These are phyloP conservation scores for Contarinia nasturtii DNA, from an alignment of 1,140 invertebrate species.

Conservation along the genomic window DNA sequence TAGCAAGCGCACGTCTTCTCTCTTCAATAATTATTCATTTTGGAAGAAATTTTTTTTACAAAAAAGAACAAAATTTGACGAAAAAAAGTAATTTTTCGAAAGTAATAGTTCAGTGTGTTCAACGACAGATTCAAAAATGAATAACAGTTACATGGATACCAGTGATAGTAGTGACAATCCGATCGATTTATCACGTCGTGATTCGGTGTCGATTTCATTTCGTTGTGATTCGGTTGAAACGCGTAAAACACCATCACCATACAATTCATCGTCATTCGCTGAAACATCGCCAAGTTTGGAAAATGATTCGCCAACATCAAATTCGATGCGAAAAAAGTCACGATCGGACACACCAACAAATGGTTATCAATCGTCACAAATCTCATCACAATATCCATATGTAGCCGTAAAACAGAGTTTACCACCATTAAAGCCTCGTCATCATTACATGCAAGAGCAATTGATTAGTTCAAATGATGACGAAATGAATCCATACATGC, in stretches of 20 bases:
- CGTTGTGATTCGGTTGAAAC: slow-evolving; percentile 21
- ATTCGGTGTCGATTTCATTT: too few relatives aligned
- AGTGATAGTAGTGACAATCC: too few relatives aligned
- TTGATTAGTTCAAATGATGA: too few relatives aligned
- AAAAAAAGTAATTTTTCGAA: too few relatives aligned
- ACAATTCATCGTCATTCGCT: slow-evolving; percentile 16
- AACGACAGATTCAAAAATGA: too few relatives aligned
- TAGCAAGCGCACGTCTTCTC: too few relatives aligned
- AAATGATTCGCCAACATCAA: not conserved
- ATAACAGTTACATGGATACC: too few relatives aligned
- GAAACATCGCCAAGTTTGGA: slow-evolving; percentile 4
- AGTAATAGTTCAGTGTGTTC: too few relatives aligned
- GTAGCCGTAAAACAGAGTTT: not conserved
- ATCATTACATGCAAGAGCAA: not conserved
- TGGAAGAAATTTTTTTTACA: too few relatives aligned
- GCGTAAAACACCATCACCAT: slow-evolving; percentile 20
- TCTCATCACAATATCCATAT: too few relatives aligned
- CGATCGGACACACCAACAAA: not conserved
- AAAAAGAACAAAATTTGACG: too few relatives aligned
- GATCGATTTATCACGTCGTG: slow-evolving; percentile 17
- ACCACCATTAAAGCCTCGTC: not conserved
- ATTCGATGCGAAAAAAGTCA: not conserved
- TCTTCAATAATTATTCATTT: too few relatives aligned
- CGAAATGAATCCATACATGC: not conserved
- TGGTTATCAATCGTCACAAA: not conserved